phyloP scores from a whole-genome alignment of 2,888 invertebrate species.

The Parthenolecanium corni region DNA sequence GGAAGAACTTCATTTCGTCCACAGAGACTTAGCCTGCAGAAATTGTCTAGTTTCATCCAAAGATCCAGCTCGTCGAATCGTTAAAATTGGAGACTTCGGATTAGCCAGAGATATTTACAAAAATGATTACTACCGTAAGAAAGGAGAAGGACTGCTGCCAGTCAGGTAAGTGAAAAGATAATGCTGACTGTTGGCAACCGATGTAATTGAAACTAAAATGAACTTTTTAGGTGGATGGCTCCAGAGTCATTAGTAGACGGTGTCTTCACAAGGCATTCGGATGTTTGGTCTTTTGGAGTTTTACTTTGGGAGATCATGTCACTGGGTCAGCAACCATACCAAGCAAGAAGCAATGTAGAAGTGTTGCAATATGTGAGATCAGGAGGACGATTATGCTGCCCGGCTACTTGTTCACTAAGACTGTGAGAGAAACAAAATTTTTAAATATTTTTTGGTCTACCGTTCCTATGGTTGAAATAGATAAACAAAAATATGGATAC shows the following conservation, averaged over 20 bases:
- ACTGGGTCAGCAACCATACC: constrained; percentile 92
- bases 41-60: constrained; percentile 81
- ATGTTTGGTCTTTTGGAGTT: constrained; percentile 92
- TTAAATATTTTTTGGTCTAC: not conserved
- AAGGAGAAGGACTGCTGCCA: constrained; percentile 79
- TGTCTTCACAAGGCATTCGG: constrained; percentile 90
- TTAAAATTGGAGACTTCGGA: constrained; percentile 97
- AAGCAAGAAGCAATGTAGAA: constrained; percentile 81
- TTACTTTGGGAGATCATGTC: constrained; percentile 95
- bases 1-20: constrained; percentile 94
- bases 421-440: constrained; percentile 46
- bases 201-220: no score
- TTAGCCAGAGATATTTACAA: constrained; percentile 93
- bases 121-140: constrained; percentile 94
- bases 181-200: no score
- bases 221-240: constrained; percentile 71
- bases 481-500: no score
- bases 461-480: not conserved
- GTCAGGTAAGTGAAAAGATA: constrained; percentile 55
- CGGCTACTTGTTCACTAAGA: constrained; percentile 69
- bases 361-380: constrained; percentile 79
- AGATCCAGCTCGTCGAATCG: constrained; percentile 57
- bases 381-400: constrained; percentile 72
- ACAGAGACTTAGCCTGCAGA: constrained; percentile 88
- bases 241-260: constrained; percentile 93